These are phyloP conservation scores for Ectemnius continuus DNA, from an alignment of 2,888 invertebrate species.

Conservation along the genomic window DNA sequence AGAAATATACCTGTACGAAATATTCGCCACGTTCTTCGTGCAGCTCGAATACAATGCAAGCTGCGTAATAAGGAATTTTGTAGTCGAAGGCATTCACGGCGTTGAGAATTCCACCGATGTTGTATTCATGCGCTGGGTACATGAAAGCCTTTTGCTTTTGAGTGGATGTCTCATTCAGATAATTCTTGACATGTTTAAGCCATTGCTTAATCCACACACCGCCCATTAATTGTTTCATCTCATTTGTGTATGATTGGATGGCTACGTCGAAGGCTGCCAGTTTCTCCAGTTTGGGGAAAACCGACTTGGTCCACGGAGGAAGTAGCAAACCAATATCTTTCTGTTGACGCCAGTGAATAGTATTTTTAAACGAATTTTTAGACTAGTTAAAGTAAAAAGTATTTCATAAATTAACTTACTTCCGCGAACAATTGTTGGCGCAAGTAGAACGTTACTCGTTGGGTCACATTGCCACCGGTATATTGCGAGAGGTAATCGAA, in stretches of 20 bases:
- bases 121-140: conserved; percentile 40
- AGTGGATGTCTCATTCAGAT: conserved; percentile 9
- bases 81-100: conserved; percentile 32
- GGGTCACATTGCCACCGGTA: conserved; percentile 35
- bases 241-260: conserved; percentile 22
- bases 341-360: conserved; percentile 11
- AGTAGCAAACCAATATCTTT: conserved; percentile 77
- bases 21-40: conserved; percentile 25
- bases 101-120: conserved; percentile 28
- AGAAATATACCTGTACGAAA: conserved; percentile 37
- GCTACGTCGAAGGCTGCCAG: conserved; percentile 26
- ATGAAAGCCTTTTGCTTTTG: conserved; percentile 31
- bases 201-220: conserved; percentile 40
- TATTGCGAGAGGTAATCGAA: conserved; percentile 28
- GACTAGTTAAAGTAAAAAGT: background rate
- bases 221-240: conserved; percentile 34
- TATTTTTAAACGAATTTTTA: background rate
- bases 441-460: conserved; percentile 7
- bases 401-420: conserved; percentile 9
- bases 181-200: conserved; percentile 24
- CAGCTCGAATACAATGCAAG: conserved; percentile 36
- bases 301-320: conserved; percentile 80
- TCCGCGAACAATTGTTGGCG: conserved; percentile 28
- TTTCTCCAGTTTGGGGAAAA: conserved; percentile 72
- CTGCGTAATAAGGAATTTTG: conserved; percentile 33